Base-by-base conservation (phyloP, 2,888 invertebrate species). In the Caenorhabditis wallacei region DNA sequence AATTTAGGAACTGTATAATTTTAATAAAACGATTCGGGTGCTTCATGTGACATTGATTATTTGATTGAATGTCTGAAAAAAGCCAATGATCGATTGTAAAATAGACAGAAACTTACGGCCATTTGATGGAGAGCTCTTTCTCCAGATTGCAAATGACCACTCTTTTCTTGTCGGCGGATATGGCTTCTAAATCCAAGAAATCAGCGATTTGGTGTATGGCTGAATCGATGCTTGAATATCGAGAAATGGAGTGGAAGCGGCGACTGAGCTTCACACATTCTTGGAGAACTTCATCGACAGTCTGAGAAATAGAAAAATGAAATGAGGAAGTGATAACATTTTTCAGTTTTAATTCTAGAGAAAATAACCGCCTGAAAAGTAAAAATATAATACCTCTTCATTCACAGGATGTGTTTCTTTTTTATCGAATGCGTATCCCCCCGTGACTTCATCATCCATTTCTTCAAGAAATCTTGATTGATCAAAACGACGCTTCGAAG, bases 31-130 rank as follows among this genome's bases (percentile, higher is more conserved):
- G 48, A 7, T 48, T 48, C 48, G 48, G 16, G 30, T 30, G 30
- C 30, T 30, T 30, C 4, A 30, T 30, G 8, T 30, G 13, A 40
- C 40, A 11, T 22, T 51, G 51, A 13, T 51, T 18, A 51, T 4
- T 51, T 22, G 51, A 18, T 18, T 40, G 10, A 2, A 13, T 40
- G 40, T 13, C 40, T 40, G 10, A 5, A 40, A 40, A 40, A 10
- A 13, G 5, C 40, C 13, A 2, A 13, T 40, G 40, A 30, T 8
- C 13, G 10, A 40, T 35, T 35, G 13, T 2, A 13, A 11, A 40
- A 40, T 30, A 8, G 30, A 5, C n/a, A n/a, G 18, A n/a, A 64
- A 64, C 64, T 64, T 7, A 51, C 51, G 64, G 51, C 64, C 64
- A 64, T 0, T 1, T 35, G 64, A 64, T 64, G 18, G 35, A 51